Conservation (phyloP, 2,113 vertebrate genomes). For the Centrocercus urophasianus region DNA sequence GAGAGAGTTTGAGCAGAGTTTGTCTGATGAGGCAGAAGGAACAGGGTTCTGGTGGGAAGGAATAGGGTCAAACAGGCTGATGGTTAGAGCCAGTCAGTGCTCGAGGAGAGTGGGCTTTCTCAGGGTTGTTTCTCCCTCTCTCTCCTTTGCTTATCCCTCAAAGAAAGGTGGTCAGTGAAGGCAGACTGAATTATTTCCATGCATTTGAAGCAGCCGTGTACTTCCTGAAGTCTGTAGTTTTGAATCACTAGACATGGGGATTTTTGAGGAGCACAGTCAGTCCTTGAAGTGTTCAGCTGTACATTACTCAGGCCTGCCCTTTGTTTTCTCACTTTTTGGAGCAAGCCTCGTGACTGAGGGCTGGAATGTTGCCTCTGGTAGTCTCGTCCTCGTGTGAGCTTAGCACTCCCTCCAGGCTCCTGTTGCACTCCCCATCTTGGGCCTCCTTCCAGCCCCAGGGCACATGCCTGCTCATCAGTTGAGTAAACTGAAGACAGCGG, state of each 20-base stretch:
- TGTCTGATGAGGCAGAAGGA: background rate
- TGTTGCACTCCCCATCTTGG: background rate
- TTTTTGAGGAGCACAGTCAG: background rate
- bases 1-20: background rate
- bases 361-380: background rate
- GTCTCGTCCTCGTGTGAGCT: background rate
- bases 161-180: background rate
- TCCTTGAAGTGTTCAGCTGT: background rate
- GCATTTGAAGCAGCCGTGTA: background rate
- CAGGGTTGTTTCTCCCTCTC: background rate
- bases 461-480: background rate
- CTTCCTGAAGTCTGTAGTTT: background rate
- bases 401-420: background rate
- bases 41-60: background rate
- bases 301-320: background rate
- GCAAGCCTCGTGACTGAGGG: background rate
- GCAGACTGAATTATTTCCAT: background rate
- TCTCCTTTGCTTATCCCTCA: background rate
- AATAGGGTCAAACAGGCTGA: background rate
- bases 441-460: background rate
- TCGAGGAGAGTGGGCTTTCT: background rate
- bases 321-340: background rate
- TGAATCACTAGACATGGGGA: background rate
- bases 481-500: conserved; percentile 31
- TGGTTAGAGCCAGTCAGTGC: background rate